Conservation (phyloP, 2,888 invertebrate genomes). For the Therioaphis trifolii region DNA sequence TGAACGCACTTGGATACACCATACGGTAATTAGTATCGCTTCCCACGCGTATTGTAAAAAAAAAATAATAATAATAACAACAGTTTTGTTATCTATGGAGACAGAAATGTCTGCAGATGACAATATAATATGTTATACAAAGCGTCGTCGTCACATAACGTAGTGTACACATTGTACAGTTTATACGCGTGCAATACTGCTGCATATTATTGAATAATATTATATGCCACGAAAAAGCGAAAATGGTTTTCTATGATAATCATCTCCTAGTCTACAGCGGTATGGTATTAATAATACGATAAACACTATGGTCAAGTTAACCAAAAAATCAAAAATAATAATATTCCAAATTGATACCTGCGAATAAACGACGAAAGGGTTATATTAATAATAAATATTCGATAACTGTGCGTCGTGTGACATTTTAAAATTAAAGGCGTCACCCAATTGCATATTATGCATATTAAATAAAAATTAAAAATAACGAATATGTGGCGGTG, state of each 20-base stretch:
- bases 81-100: not conserved
- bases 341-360: not conserved
- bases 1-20: not conserved
- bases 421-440: not conserved
- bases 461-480: no score
- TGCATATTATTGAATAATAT: constrained; percentile 4
- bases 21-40: not conserved
- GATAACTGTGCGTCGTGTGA: not conserved
- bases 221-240: not conserved
- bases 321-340: not conserved
- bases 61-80: no score
- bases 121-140: no score
- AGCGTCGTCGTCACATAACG: no score
- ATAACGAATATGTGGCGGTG: no score
- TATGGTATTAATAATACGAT: not conserved
- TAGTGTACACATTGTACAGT: not conserved
- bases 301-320: not conserved
- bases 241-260: not conserved
- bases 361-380: not conserved
- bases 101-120: not conserved
- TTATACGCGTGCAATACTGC: no score
- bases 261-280: no score
- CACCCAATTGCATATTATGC: not conserved
- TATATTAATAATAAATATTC: not conserved
- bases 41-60: not conserved